A percentile compares a stretch with the other conserved stretches of the same genome.
Evolutionary conservation across 2,113 vertebrate species (phyloP).

Genomic region (Campylomormyrus tamandua): DNA sequence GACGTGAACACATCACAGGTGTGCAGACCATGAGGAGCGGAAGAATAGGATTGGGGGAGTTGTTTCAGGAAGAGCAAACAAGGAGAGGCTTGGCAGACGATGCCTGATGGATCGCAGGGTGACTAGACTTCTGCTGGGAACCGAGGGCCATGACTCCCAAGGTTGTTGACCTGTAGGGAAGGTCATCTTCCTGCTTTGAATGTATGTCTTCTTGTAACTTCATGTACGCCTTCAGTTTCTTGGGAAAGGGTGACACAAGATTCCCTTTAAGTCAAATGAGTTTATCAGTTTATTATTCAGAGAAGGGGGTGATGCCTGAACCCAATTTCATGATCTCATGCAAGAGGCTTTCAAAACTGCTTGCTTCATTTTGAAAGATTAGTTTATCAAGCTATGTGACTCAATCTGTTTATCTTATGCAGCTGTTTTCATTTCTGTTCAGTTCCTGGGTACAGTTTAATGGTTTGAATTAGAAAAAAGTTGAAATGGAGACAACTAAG

Average conservation of each 20-base stretch:
- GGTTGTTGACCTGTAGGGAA: background rate
- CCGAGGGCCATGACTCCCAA: background rate
- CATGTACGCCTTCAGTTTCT: background rate
- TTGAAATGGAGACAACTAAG: background rate
- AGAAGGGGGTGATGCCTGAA: background rate
- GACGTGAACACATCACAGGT: background rate
- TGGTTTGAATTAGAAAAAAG: background rate
- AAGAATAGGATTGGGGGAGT: background rate
- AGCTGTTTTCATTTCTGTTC: background rate
- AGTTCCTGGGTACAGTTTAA: background rate
- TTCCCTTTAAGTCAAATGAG: background rate
- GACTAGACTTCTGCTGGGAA: background rate
- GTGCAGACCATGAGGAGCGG: background rate
- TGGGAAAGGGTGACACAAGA: background rate
- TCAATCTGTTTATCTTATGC: background rate
- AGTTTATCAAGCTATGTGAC: background rate
- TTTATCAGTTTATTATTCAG: background rate
- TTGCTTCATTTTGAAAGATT: background rate
- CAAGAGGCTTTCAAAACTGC: background rate
- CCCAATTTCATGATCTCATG: background rate
- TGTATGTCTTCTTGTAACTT: background rate
- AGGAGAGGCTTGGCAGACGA: background rate
- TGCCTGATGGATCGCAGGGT: background rate
- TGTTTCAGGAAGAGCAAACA: background rate
- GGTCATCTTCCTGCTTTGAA: background rate